Conservation (phyloP, 2,113 vertebrate genomes). For the Eptesicus fuscus region DNA sequence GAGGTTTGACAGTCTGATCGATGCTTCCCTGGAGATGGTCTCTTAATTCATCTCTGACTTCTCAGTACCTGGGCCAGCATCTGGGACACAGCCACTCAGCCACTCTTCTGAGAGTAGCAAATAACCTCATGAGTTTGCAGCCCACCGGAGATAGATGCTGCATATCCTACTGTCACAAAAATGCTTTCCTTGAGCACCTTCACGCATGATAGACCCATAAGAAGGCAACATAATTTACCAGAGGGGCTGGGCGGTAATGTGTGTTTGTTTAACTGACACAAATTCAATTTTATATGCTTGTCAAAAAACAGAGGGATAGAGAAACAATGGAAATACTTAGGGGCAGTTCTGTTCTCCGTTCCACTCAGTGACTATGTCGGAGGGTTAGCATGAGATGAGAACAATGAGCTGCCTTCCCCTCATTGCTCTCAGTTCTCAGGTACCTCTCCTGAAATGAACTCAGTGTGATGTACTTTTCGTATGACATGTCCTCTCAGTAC, state of each 20-base stretch:
- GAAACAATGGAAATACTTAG: not conserved
- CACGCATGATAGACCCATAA: not conserved
- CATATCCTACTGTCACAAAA: not conserved
- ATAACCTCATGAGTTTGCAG: not conserved
- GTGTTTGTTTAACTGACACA: not conserved
- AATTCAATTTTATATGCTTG: not conserved
- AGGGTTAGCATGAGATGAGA: not conserved
- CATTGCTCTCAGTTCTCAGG: not conserved
- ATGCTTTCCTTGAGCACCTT: not conserved
- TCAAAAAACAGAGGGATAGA: not conserved
- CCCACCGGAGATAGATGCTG: not conserved
- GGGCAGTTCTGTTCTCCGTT: not conserved
- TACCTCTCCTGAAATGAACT: not conserved
- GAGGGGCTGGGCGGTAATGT: not conserved
- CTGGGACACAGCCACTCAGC: not conserved
- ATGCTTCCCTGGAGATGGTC: not conserved
- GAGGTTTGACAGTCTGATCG: too few species aligned
- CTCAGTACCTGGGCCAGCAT: constrained; percentile 16
- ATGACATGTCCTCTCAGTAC: not conserved
- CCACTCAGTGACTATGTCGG: not conserved
- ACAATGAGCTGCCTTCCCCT: not conserved
- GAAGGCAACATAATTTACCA: not conserved
- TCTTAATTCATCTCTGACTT: not conserved
- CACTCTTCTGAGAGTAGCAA: not conserved
- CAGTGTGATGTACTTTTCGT: not conserved